Percentiles rank a stretch among this genome's conserved stretches.
These are phyloP conservation scores for Donacobius atricapilla DNA, from an alignment of 2,113 vertebrate species.

Conservation along the genomic window DNA sequence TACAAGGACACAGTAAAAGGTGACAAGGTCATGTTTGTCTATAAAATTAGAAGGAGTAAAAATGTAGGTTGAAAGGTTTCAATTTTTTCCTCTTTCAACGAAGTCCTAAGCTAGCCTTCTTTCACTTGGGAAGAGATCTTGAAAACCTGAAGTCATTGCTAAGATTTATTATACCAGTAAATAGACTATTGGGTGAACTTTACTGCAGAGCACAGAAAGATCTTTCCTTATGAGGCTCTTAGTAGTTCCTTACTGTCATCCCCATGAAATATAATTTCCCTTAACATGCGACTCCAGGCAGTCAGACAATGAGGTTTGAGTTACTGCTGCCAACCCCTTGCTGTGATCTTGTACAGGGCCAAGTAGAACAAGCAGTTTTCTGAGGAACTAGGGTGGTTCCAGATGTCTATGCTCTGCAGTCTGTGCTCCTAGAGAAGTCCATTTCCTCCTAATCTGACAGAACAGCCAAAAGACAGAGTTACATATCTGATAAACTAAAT, in stretches of 20 bases:
- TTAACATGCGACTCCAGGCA: background rate
- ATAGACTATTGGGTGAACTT: background rate
- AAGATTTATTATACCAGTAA: background rate
- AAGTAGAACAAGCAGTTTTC: background rate
- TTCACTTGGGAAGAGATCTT: background rate
- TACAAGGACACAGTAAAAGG: background rate
- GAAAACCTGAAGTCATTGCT: background rate
- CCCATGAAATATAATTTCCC: conserved; percentile 11
- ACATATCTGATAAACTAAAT: background rate
- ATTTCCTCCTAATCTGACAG: background rate
- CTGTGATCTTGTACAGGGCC: background rate
- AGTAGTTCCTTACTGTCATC: background rate
- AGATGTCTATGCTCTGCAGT: no score
- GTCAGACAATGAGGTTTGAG: background rate
- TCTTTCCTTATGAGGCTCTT: background rate
- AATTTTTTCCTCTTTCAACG: background rate
- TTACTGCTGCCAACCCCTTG: background rate
- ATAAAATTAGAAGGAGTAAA: background rate
- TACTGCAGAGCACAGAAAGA: background rate
- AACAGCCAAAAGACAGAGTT: background rate
- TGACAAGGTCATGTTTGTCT: background rate
- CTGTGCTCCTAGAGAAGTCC: background rate
- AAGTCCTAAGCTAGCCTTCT: background rate
- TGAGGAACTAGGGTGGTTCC: background rate
- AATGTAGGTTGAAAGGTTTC: background rate